Base-by-base conservation (phyloP, 2,113 vertebrate species). In the Microtus oregoni region DNA sequence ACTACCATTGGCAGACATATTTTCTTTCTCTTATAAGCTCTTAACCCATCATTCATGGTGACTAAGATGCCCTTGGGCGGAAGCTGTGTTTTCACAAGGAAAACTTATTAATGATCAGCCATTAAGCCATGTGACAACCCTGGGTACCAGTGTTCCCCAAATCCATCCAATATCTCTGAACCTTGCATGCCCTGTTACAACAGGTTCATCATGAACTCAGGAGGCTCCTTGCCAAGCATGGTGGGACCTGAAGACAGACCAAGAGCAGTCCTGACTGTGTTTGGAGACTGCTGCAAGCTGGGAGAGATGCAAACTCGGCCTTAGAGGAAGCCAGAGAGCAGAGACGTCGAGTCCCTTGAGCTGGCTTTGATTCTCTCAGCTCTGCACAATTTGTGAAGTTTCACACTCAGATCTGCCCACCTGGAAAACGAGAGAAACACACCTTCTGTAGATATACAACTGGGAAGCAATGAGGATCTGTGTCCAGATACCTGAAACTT, bases 331-430 rank as follows among this genome's bases (percentile, higher is more conserved):
- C 72, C 94, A 93, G 89, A 89, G 88, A 86, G 95, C 73, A 88
- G 92, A 68, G 68, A 83, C 67, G 58, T 44, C 77, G 24, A 86
- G 72, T 55, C 79, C 88, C 76, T 44, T 82, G 81, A 77, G 91
- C 65, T 94, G 26, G 75, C 79, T 95, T 87, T 92, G 91, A 91
- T 94, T 96, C 67, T 81, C 67, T 72, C n/a, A 77, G 75, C 61
- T 73, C 79, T 89, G 72, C 52, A 82, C 88, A 85, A 91, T 63
- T 83, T 52, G 85, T 73, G 87, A 78, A 32, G 85, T 82, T 92
- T 94, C 72, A 94, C 85, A 81, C 13, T 86, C 63, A 79, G 30
- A 35, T 95, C 86, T 94, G 44, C 81, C 76, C 58, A 26, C 35
- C 22, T 11, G 67, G 82, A 50, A 88, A 93, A 86, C 38, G 88